Evolutionary conservation across 2,888 invertebrate species (phyloP), one percentile per base, ranked within the genome.

Genomic region (Lagria hirta): DNA sequence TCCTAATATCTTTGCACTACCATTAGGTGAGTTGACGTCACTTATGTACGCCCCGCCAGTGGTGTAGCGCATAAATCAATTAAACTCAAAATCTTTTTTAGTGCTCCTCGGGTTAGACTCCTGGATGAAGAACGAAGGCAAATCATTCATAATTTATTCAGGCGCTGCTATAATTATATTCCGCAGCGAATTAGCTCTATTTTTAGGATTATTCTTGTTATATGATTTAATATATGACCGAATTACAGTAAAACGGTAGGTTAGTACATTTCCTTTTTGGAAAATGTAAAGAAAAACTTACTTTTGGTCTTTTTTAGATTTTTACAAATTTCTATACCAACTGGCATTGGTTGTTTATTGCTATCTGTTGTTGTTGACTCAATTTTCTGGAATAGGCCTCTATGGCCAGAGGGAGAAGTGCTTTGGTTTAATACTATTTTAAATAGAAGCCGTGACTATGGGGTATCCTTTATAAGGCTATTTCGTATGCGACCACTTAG

Each of bases 341-440:
- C 84, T 20, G 90, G 86, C 13, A 57, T 85, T 24, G 73, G 76
- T 18, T 77, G 85, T 62, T 70, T 91, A 59, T 75, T 75, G 3
- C 62, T 87, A 3, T 90, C 95, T 0, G 77, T 96, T 22, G 66
- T 77, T 4, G 76, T 97, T 22, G 99, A 99, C 73, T 94, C 98
- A 0, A 77, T 89, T 59, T 93, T 98, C 71, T 99, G 99, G 99
- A 79, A 80, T 42, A 78, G 92, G 35, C 68, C 82, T 27, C 62
- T 96, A 13, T 99, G 99, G 98, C 98, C 99, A 0, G 99, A 99
- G 76, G 95, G 91, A 7, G 92, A 96, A 75, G 98, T 99, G 2
- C 80, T 97, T 52, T 96, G 88, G 84, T 99, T 88, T 74, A 99
- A 99, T 70, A 86, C 91, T 1, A 75, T 97, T 30, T 73, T 92